Base-by-base conservation (phyloP, 2,888 invertebrate genomes). In the Ophion ellenae region DNA sequence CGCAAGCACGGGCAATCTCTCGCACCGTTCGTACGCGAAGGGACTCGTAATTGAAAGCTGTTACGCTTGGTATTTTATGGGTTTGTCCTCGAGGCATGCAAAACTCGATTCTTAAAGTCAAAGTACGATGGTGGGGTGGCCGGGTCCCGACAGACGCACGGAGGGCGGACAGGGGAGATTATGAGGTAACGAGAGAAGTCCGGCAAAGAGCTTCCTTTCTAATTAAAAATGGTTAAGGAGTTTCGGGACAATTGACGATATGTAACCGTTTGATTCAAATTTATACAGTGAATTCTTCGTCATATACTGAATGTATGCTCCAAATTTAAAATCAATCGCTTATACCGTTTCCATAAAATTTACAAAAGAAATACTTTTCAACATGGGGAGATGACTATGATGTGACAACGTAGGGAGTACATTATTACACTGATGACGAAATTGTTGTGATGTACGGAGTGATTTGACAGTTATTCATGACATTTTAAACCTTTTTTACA, bases 11-110 rank as follows among this genome's bases (percentile, higher is more conserved):
- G 32, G 74, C 67, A 67, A 47, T 77, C 77, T 69, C 83, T 76
- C 88, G 86, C 88, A 79, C 83, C 78, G 83, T 89, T 90, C 90
- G 87, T 90, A 88, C 89, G 87, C 89, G 88, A 74, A 69, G 89
- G 90, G 90, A 90, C 89, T 88, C 88, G 90, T 92, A 93, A 92
- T 92, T 93, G 93, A 93, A 93, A 93, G 93, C 92, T 92, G 93
- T 93, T 93, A 92, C 91, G 91, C 93, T 91, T 81, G 90, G 89
- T 92, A 93, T 92, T 93, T 93, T 93, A 93, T 90, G 93, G 88
- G 90, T 92, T 91, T 92, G 92, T 92, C 91, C 90, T 85, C 81
- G 85, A 90, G 93, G 87, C 91, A 92, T 91, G 91, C 91, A 91
- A 91, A 92, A 93, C 91, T 91, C 92, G 90, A 91, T 90, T 91